Base-by-base conservation (phyloP, 2,797 vertebrate genomes). In the Hoplostethus mediterraneus region DNA sequence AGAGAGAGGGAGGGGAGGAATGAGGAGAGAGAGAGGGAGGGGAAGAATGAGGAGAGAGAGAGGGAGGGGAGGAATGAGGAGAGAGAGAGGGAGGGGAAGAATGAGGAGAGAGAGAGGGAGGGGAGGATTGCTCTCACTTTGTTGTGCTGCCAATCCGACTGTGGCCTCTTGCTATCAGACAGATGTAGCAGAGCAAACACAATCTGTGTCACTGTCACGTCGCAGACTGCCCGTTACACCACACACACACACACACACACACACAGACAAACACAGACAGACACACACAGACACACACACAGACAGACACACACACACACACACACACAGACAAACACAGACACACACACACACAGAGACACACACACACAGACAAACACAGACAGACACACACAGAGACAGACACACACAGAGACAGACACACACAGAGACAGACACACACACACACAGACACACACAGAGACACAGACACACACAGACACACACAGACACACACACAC, bases 181-280 rank as follows among this genome's bases (percentile, higher is more conserved):
- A 72, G 25, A 71, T 47, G 67, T 11, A 60, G 56, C 45, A 44
- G 42, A 2, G 12, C 63, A 78, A 77, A 80, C 55, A 63, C 67
- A 71, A 67, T 75, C 61, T 77, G 47, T 79, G 77, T 14, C 7
- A 65, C 68, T 63, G 78, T 76, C 72, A 63, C 52, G 66, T 44
- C 42, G 14, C 63, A 8, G 55, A 67, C 47, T 42, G 58, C 21
- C 31, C 55, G 48, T 59, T 62, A 44, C 63, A 63, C 47, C 36
- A 25, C 59, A 61, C 55, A 47, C 52, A 42, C 48, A 38, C 2
- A 8, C 40, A 66, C 30, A 73, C 42, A 61, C 9, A 45, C 40
- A 55, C n/a, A 66, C 5, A 8, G 56, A 63, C 55, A 52, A 47
- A 52, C 48, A 38, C 2, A 8, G 31, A 66, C 30, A 73, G 42